Base-by-base conservation (phyloP, 2,797 vertebrate genomes). In the Euthynnus affinis region DNA sequence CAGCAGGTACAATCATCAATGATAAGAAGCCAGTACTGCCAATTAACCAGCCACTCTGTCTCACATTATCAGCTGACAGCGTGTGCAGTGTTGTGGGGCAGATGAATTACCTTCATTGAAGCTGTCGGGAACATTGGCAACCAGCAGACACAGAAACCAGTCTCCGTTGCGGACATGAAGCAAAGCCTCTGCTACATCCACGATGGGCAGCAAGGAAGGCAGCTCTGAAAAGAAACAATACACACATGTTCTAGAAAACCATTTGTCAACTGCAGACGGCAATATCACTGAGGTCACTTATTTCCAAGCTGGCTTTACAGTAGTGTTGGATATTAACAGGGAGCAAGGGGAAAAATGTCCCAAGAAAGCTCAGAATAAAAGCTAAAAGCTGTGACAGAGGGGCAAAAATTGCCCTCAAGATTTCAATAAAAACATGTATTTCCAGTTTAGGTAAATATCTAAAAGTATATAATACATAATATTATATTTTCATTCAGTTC, bases 61-160 rank as follows among this genome's bases (percentile, higher is more conserved):
- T 74, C 66, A 69, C 34, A 78, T 67, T 66, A 70, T 74, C 68
- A 44, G 53, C 17, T 61, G 64, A 57, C 55, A 80, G 71, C 53
- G 37, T 62, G 69, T 37, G 70, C 67, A 63, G 59, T 34, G 32
- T 48, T 44, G 52, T 29, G 68, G 59, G 52, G 65, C 57, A 40
- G 64, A 72, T 71, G 22, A 80, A 72, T 77, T 95, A 99, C 98
- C 98, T 96, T 99, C 98, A 46, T 95, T 99, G 91, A 99, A 99
- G 92, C 98, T 99, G 94, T 99, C 98, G 0, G 98, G 98, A 82
- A 99, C 98, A 6, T 99, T 99, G 87, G 98, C 98, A 71, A 99
- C 98, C 78, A 99, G 92, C 20, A 99, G 96, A 92, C 98, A 99
- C 64, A 99, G 94, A 91, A 99, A 99, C 98, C 98, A 99, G 86